These are phyloP conservation scores for Nerophis lumbriciformis DNA, from an alignment of 2,113 vertebrate species.

Conservation along the genomic window DNA sequence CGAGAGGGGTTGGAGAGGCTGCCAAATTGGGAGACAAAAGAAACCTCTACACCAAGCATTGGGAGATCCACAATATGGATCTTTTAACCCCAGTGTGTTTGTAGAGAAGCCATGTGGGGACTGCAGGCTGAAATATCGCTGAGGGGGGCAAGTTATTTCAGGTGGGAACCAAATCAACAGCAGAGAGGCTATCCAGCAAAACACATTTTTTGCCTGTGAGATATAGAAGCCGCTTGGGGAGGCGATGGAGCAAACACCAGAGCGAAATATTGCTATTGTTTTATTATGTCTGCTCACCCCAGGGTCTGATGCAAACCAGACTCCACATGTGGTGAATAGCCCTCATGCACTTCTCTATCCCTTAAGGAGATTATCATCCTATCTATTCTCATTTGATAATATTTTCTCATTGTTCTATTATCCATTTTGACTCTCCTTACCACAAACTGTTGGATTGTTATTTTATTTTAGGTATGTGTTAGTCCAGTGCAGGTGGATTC, in stretches of 20 bases:
- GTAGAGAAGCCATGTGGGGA: conserved; percentile 32
- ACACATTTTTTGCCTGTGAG: conserved; percentile 7
- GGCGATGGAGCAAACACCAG: conserved; percentile 9
- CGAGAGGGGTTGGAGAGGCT: conserved; percentile 30
- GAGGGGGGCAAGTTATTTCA: conserved; percentile 26
- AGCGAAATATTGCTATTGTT: conserved; percentile 19
- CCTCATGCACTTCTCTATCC: conserved; percentile 8
- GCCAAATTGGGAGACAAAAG: conserved; percentile 40
- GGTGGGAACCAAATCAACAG: conserved; percentile 8
- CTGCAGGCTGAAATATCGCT: conserved; percentile 27
- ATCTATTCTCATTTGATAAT: conserved; percentile 23
- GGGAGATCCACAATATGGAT: conserved; percentile 36
- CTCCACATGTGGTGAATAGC: conserved; percentile 11
- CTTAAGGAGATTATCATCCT: neutral
- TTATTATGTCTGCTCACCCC: conserved; percentile 30
- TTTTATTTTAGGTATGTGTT: neutral
- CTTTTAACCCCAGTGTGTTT: conserved; percentile 57
- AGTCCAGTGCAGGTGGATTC: too few species aligned
- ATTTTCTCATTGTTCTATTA: conserved; percentile 27
- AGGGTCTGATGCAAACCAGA: conserved; percentile 17
- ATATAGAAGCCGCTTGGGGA: conserved; percentile 11
- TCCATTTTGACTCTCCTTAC: conserved; percentile 3
- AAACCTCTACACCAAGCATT: conserved; percentile 24
- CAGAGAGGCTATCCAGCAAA: conserved; percentile 19
- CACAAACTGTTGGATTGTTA: conserved; percentile 23